Evolutionary conservation across 2,888 invertebrate species (phyloP).

Genomic region (Ferdinandea cuprea): DNA sequence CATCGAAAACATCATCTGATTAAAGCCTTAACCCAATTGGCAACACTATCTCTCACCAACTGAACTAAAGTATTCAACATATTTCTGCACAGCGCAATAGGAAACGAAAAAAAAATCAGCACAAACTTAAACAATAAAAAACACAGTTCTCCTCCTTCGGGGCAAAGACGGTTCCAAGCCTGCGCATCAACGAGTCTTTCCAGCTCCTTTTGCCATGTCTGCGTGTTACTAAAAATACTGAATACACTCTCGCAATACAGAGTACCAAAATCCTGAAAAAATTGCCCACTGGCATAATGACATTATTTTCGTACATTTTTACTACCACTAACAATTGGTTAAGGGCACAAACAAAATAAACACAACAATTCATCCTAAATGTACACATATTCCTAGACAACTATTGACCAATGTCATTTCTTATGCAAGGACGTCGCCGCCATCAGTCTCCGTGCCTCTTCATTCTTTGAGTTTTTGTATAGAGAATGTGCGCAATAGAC

Average conservation of each 20-base stretch:
- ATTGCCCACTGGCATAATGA: not conserved
- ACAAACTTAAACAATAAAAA: constrained; percentile 25
- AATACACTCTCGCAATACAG: constrained; percentile 4
- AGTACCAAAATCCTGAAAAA: constrained; percentile 10
- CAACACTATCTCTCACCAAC: constrained; percentile 48
- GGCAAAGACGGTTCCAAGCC: constrained; percentile 29
- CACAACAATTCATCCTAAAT: not conserved
- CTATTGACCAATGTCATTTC: constrained; percentile 24
- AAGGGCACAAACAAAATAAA: no score
- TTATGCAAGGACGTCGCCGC: constrained; percentile 55
- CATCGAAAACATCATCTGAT: no score
- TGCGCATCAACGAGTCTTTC: constrained; percentile 36
- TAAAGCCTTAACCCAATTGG: constrained; percentile 30
- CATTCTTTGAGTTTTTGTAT: not conserved
- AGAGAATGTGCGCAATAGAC: constrained; percentile 27
- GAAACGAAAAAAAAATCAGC: constrained; percentile 33
- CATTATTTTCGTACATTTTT: not conserved
- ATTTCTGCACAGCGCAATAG: constrained; percentile 25
- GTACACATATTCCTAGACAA: constrained; percentile 3
- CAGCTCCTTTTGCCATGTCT: constrained; percentile 20
- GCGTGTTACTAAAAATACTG: constrained; percentile 21
- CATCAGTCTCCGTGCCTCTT: not conserved
- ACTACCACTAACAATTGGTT: no score
- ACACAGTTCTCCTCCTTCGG: constrained; percentile 6
- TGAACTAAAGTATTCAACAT: constrained; percentile 6